Evolutionary conservation across 1,140 invertebrate species (phyloP).

Genomic region (Penaeus indicus): DNA sequence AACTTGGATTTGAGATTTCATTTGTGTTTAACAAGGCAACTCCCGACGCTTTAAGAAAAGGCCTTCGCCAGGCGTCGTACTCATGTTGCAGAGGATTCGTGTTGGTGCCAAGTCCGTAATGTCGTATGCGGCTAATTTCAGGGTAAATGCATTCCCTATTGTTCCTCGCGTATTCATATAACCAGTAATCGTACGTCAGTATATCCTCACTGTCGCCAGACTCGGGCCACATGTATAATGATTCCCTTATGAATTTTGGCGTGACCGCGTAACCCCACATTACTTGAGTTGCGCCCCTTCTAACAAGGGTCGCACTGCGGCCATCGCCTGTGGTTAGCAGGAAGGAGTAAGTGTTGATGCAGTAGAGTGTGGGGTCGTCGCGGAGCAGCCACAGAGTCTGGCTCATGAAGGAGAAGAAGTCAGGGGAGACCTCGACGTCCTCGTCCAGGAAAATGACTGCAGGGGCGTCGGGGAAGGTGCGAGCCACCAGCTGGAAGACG

Average conservation of each 20-base stretch:
- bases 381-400: conserved; percentile 76
- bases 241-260: conserved; percentile 49
- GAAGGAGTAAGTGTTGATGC: conserved; percentile 74
- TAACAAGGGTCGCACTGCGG: conserved; percentile 32
- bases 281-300: conserved; percentile 51
- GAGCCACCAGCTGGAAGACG: conserved; percentile 41
- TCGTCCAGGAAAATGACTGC: conserved; percentile 77
- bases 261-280: conserved; percentile 61
- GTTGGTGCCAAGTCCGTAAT: conserved; percentile 55
- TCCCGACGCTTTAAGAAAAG: not conserved
- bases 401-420: conserved; percentile 78
- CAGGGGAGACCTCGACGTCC: conserved; percentile 78
- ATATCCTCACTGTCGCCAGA: not conserved
- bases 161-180: conserved; percentile 46
- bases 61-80: conserved; percentile 29
- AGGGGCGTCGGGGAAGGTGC: not conserved
- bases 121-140: conserved; percentile 50
- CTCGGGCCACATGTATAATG: conserved; percentile 48
- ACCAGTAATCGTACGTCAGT: conserved; percentile 60
- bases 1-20: not conserved
- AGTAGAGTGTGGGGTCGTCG: conserved; percentile 75
- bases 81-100: conserved; percentile 22
- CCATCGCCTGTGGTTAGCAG: conserved; percentile 1
- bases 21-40: conserved; percentile 6
- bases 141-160: conserved; percentile 59